Evolutionary conservation across 2,888 invertebrate species (phyloP).

Genomic region (Spilarctia lutea): DNA sequence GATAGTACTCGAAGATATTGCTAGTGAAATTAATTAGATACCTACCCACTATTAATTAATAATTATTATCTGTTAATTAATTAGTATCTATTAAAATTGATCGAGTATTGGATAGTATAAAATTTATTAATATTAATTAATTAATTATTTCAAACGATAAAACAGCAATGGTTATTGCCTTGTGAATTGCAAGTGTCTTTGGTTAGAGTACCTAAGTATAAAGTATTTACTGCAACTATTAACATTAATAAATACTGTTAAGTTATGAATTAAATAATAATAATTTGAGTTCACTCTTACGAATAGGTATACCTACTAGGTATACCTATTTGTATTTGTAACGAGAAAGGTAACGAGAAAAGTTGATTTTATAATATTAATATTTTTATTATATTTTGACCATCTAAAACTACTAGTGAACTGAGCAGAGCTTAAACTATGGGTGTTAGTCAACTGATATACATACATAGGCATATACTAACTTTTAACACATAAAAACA

Average conservation of each 20-base stretch:
- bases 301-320: neutral
- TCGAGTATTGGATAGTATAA: neutral
- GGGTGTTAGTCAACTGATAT: no score
- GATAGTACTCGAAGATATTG: neutral
- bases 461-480: no score
- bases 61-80: neutral
- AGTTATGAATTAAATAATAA: neutral
- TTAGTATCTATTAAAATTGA: neutral
- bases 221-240: neutral
- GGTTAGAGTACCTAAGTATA: neutral
- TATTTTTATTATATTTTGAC: no score
- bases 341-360: no score
- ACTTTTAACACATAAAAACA: no score
- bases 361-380: no score
- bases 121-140: slow-evolving; percentile 28
- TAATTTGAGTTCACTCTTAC: neutral
- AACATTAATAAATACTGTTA: neutral
- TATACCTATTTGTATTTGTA: neutral
- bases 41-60: neutral
- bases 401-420: no score
- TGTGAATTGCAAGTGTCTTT: neutral
- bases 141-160: neutral
- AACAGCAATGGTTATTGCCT: neutral
- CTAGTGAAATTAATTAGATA: neutral
- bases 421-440: no score